A percentile compares a stretch with the other conserved stretches of the same genome.
Evolutionary conservation across 2,888 invertebrate genomes (phyloP).

Genomic region (Endomychus coccineus): DNA sequence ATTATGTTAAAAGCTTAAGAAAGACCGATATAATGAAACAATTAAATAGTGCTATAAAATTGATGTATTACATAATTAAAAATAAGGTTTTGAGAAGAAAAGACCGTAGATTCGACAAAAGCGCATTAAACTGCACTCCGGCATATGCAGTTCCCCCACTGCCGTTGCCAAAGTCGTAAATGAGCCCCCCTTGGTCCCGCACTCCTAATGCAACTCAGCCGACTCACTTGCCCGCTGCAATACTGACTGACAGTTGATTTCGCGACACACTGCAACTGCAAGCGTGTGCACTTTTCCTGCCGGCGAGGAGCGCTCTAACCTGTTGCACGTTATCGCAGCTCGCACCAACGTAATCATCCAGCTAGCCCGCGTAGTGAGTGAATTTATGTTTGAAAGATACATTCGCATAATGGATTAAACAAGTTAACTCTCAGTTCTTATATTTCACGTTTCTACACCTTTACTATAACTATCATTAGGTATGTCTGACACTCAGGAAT

Average conservation of each 20-base stretch:
- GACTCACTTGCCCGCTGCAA: slow-evolving; percentile 39
- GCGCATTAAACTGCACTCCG: slow-evolving; percentile 43
- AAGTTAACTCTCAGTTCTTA: neutral
- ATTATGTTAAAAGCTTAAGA: no score
- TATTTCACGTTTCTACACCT: slow-evolving; percentile 8
- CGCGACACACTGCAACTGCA: slow-evolving; percentile 24
- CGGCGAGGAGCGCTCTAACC: slow-evolving; percentile 9
- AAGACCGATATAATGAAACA: no score
- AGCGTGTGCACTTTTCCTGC: slow-evolving; percentile 10
- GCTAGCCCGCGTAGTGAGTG: no score
- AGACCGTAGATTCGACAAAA: slow-evolving; percentile 16
- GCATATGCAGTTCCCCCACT: slow-evolving; percentile 42
- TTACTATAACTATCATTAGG: slow-evolving; percentile 3
- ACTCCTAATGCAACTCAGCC: slow-evolving; percentile 38
- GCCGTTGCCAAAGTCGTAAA: slow-evolving; percentile 36
- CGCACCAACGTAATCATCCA: neutral
- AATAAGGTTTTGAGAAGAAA: no score
- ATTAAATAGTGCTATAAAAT: no score
- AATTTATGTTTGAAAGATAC: no score
- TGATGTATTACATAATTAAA: no score
- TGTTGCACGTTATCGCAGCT: slow-evolving; percentile 13
- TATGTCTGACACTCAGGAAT: slow-evolving; percentile 49
- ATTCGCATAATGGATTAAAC: no score
- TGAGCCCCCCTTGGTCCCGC: slow-evolving; percentile 39
- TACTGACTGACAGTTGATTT: slow-evolving; percentile 41